Base-by-base conservation (phyloP, 2,797 vertebrate genomes). In the Cyprinella venusta region DNA sequence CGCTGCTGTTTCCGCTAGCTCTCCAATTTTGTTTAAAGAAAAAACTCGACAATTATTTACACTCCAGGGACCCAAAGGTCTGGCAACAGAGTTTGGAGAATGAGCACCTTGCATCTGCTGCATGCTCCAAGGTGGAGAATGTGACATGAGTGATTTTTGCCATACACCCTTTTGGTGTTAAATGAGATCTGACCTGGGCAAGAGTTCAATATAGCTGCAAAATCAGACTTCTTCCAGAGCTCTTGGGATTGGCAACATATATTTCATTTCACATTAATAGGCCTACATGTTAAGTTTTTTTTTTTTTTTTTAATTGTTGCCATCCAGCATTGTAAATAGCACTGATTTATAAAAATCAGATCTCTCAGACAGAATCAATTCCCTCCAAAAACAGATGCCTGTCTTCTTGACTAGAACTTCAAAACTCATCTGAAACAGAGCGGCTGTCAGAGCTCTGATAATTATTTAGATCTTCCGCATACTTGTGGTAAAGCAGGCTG, bases 61-160 rank as follows among this genome's bases (percentile, higher is more conserved):
- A 88, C 84, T 81, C 85, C 10, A 3, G 30, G 24, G 86, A 90
- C 76, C 12, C 85, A 86, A 84, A 89, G 90, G 92, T 93, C 91
- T 90, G 77, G 87, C 61, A 0, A 75, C 83, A 0, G 0, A 56
- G 59, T 85, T 77, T 18, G 0, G 6, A 86, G 88, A 87, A 79
- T 81, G 90, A 89, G 88, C 91, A 93, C 91, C 91, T 93, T 91
- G 90, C 52, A 24, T 86, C 67, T 87, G 81, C 65, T 89, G 90
- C 86, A 45, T 8, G 71, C 71, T 87, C 82, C 87, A 69, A 88
- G 71, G 85, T 92, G 89, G 86, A 87, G 85, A 84, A 84, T 83
- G 89, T 90, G 91, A 90, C 89, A 87, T 86, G 86, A 90, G 86
- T 89, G 90, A 90, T 92, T 92, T 89, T 90, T 85, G 86, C 89